Evolutionary conservation across 2,797 vertebrate species (phyloP).

Genomic region (Enteromius trimaculatus): DNA sequence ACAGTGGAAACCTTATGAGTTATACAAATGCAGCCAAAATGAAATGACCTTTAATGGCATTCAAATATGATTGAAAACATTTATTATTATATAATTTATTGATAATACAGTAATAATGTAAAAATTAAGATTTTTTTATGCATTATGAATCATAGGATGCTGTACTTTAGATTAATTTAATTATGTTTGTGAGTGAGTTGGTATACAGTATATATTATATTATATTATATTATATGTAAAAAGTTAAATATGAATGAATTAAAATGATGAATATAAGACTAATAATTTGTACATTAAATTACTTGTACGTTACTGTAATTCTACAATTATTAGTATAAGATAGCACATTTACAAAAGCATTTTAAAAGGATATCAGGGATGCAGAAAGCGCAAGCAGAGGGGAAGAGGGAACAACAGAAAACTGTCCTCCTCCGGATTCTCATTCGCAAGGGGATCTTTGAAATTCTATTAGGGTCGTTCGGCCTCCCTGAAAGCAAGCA

Average conservation of each 20-base stretch:
- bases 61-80: not conserved
- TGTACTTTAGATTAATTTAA: not conserved
- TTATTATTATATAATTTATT: not conserved
- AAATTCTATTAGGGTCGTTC: constrained; percentile 59
- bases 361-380: constrained; percentile 55
- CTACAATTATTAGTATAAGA: not conserved
- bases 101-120: not conserved
- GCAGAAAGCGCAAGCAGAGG: constrained; percentile 44
- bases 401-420: constrained; percentile 38
- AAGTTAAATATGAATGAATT: not conserved
- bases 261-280: not conserved
- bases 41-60: not conserved
- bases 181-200: not conserved
- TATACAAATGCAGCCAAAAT: not conserved
- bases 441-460: constrained; percentile 47
- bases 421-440: constrained; percentile 46
- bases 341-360: constrained; percentile 6
- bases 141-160: not conserved
- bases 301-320: not conserved
- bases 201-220: not conserved
- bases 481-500: constrained; percentile 47
- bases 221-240: not conserved
- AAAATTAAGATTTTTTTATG: not conserved
- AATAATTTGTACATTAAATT: not conserved
- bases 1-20: not conserved